Base-by-base conservation (phyloP, 2,888 invertebrate species). In the Auanema sp. region DNA sequence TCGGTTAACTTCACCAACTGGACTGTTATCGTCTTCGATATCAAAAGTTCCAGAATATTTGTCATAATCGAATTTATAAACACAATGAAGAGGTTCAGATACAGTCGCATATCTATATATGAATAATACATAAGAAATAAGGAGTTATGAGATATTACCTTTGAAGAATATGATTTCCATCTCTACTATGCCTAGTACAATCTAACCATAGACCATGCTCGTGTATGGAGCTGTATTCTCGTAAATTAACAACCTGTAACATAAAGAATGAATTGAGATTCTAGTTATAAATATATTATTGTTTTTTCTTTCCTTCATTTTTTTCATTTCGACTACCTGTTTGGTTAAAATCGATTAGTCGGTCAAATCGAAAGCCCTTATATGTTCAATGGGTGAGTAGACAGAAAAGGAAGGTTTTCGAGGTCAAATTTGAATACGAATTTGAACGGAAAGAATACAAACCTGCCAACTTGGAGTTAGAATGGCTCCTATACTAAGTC, bases 41-140 rank as follows among this genome's bases (percentile, higher is more conserved):
- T 82, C 79, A 56, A 83, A 81, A 1, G 81, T 81, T 41, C 81
- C 81, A 16, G 81, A 81, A 64, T 81, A 81, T 64, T 81, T 81
- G 63, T 81, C 81, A 56, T 81, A 81, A 52, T 81, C 81, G 64
- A 81, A 81, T 58, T 81, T 81, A 74, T 81, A 81, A 47, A 81
- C 81, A 54, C 81, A 81, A 52, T 81, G 81, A 24, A 83, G 72
- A 1, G 81, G 81, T 55, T 81, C 81, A 2, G 76, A 71, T 8
- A 82, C 67, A 0, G 81, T 81, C 0, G 79, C 72, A 60, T 82
- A 81, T 61, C 81, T 81, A 58, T 43, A 12, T 11, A 43, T 43
- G 18, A 40, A 14, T 25, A 33, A 54, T 54, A 14, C 40, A 40
- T 14, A 11, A 54, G 12, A 16, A 11, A 23, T 24, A 12, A 55